These are phyloP conservation scores for Campaea margaritaria DNA, from an alignment of 2,888 invertebrate species.

Conservation along the genomic window DNA sequence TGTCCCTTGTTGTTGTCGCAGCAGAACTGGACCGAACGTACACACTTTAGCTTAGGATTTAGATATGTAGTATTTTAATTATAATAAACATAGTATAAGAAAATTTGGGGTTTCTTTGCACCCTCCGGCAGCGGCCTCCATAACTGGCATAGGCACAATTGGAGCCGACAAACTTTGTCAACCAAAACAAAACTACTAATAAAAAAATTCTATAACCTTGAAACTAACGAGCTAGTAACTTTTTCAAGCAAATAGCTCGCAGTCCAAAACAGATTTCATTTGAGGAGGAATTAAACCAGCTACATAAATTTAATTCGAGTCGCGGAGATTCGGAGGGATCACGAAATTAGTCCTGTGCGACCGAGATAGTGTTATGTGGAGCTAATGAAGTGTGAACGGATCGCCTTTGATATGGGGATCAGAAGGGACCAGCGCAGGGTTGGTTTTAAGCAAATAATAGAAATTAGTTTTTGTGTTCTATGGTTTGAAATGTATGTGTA, in stretches of 20 bases:
- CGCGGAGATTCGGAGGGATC: conserved; percentile 60
- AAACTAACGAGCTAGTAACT: background rate
- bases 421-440: background rate
- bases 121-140: too few species aligned
- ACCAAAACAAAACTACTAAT: background rate
- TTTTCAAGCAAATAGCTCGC: background rate
- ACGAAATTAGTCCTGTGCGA: conserved; percentile 43
- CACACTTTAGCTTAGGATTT: too few species aligned
- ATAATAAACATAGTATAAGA: too few species aligned
- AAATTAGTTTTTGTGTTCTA: too few species aligned
- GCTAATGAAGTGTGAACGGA: conserved; percentile 33
- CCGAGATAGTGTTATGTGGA: conserved; percentile 32
- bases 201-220: background rate
- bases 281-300: conserved; percentile 51
- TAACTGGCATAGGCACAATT: too few species aligned
- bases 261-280: conserved; percentile 48
- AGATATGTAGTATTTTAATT: too few species aligned
- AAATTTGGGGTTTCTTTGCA: too few species aligned
- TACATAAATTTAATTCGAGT: conserved; percentile 64
- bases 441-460: conserved; percentile 2
- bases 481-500: too few species aligned
- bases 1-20: too few species aligned
- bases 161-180: too few species aligned
- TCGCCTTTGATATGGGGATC: conserved; percentile 23
- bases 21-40: too few species aligned